Conservation (phyloP, 2,113 vertebrate genomes). For the Paralichthys olivaceus region DNA sequence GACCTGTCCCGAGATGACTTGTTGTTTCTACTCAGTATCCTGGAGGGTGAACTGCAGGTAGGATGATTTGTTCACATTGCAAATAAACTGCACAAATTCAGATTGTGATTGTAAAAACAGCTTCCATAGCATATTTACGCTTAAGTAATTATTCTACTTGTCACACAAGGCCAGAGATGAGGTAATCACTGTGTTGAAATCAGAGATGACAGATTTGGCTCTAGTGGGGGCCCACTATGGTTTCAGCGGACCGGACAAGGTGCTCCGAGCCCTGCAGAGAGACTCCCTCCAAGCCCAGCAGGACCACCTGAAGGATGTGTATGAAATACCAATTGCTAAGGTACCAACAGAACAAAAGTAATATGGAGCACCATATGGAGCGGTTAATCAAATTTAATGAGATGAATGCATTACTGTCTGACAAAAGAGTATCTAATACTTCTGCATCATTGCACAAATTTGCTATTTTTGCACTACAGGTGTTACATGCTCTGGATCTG, state of each 20-base stretch:
- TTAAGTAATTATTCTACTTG: constrained; percentile 16
- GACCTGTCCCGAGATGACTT: constrained; percentile 65
- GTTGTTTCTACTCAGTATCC: constrained; percentile 68
- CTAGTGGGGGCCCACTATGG: constrained; percentile 89
- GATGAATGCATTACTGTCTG: constrained; percentile 63
- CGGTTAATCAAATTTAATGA: constrained; percentile 63
- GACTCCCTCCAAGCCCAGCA: constrained; percentile 86
- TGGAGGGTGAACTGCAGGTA: constrained; percentile 74
- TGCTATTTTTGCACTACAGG: constrained; percentile 46
- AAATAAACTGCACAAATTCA: background rate
- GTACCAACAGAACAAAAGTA: constrained; percentile 73
- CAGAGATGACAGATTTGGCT: constrained; percentile 88
- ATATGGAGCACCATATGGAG: constrained; percentile 60
- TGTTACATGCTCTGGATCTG: constrained; percentile 8
- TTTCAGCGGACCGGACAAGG: constrained; percentile 86
- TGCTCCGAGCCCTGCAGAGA: constrained; percentile 86
- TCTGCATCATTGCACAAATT: constrained; percentile 49
- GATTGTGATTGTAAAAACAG: background rate
- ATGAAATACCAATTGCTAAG: constrained; percentile 87
- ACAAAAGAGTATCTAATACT: constrained; percentile 48
- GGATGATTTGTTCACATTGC: background rate
- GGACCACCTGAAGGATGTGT: constrained; percentile 86
- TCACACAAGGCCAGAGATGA: constrained; percentile 89
- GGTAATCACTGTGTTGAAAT: constrained; percentile 89
- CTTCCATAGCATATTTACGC: background rate